Conservation (phyloP, 2,797 vertebrate genomes). For the Acridotheres tristis region DNA sequence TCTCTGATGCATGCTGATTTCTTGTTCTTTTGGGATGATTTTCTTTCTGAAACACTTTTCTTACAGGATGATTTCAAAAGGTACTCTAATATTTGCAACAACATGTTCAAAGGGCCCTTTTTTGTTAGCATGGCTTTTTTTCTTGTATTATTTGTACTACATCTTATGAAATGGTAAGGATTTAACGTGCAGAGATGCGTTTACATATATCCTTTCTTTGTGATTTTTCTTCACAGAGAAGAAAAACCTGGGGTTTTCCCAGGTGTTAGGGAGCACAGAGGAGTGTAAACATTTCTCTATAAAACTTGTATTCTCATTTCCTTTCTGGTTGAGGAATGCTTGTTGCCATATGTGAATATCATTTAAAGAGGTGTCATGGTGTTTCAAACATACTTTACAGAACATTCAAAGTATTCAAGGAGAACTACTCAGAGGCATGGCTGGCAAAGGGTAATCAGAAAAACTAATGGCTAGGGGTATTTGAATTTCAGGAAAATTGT, state of each 20-base stretch:
- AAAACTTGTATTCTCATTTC: slow-evolving; percentile 58
- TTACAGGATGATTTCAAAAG: not conserved
- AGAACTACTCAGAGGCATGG: not conserved
- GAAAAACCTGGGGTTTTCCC: not conserved
- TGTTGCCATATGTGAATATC: slow-evolving; percentile 44
- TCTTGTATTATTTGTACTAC: not conserved
- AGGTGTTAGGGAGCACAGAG: not conserved
- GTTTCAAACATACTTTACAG: not conserved
- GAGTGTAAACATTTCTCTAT: slow-evolving; percentile 39
- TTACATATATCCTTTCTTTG: not conserved
- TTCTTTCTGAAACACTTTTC: not conserved
- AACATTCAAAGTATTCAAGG: not conserved
- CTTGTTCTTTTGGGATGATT: not conserved
- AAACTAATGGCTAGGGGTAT: not conserved
- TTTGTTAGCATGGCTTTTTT: not conserved
- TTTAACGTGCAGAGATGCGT: not conserved
- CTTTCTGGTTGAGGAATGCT: slow-evolving; percentile 31
- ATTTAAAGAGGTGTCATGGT: slow-evolving; percentile 27
- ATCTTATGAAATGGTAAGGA: not conserved
- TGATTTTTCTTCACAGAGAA: not conserved
- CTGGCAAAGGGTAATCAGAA: not conserved
- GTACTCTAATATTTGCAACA: not conserved
- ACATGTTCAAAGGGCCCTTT: not conserved
- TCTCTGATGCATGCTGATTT: not conserved
- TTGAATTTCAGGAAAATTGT: not conserved